Base-by-base conservation (phyloP, 2,888 invertebrate species). In the Eurois occulta region DNA sequence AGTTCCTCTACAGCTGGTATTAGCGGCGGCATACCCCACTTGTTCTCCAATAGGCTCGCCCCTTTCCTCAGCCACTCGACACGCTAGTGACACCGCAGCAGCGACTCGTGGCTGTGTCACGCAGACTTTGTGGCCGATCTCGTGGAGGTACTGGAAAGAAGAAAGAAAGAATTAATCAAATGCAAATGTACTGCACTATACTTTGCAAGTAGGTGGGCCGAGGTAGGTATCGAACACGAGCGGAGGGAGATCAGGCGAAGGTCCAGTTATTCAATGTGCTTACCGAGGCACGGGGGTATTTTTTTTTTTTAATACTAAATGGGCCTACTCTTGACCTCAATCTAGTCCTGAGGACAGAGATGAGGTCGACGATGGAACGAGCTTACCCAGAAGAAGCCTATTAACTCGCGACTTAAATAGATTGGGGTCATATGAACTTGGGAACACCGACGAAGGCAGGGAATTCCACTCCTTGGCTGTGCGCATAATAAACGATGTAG, bases 101-200 rank as follows among this genome's bases (percentile, higher is more conserved):
- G 99, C 98, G 76, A 99, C 97, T 18, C 99, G 97, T 0, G 99
- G 99, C 93, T 99, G 99, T 4, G 99, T 99, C 81, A 99, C 97
- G 67, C 98, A 99, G 72, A 99, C 98, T 80, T 97, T 97, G 72
- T 98, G 98, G 74, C 98, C 98, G 21, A 97, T 94, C 68, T 99
- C 99, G 87, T 98, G 95, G 41, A 99, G 96, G 92, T 99, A 99
- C 98, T 99, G 97, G 18, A 85, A 86, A 16, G 4, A 66, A 5
- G 3, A 43, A 11, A 72, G 0, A 16, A 16, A 24, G 3, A 38
- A 11, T 32, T 3, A 32, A 13, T 35, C 2, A 60, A 28, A 18
- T 28, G 3, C 1, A 11, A 41, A 41, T 41, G 41, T 41, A 41
- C 2, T 5, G 13, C n/a, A n/a, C n/a, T n/a, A n/a, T 28, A 13